A percentile compares a stretch with the other conserved stretches of the same genome.
These are phyloP conservation scores for Morbakka virulenta DNA, from an alignment of 30 jellyfish, hydroid and myxozoan species.

Conservation along the genomic window DNA sequence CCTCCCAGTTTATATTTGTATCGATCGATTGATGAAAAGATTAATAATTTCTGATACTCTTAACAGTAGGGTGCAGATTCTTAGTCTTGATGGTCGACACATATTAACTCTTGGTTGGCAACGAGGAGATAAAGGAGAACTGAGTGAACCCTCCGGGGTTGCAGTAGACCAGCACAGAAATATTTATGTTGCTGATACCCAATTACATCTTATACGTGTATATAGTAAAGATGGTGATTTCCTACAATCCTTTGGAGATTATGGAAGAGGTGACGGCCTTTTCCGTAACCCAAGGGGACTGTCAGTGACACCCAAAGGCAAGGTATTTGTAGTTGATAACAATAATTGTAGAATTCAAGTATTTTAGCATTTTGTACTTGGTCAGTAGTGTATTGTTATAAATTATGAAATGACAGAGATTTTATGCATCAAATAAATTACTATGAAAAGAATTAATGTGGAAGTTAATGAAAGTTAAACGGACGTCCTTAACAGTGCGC, in stretches of 20 bases:
- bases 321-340: not conserved
- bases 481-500: too few relatives aligned
- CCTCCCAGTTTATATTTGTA: not conserved
- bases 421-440: too few relatives aligned
- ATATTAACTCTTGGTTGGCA: not conserved
- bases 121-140: not conserved
- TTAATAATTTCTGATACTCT: constrained; percentile 2
- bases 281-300: constrained; percentile 9
- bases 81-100: not conserved
- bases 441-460: too few relatives aligned
- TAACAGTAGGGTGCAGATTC: constrained; percentile 1
- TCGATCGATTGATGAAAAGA: not conserved
- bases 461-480: too few relatives aligned
- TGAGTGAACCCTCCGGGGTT: not conserved
- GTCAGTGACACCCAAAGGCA: not conserved
- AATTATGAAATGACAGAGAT: too few relatives aligned
- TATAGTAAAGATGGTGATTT: not conserved
- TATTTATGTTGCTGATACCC: not conserved
- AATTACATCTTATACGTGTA: constrained; percentile 3
- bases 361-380: not conserved
- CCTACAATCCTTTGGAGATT: constrained; percentile 2
- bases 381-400: too few relatives aligned
- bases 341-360: not conserved
- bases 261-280: not conserved
- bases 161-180: constrained; percentile 3